Evolutionary conservation across 2,797 vertebrate genomes (phyloP), one percentile per base, ranked within the genome.

Genomic region (Astyanax mexicanus): DNA sequence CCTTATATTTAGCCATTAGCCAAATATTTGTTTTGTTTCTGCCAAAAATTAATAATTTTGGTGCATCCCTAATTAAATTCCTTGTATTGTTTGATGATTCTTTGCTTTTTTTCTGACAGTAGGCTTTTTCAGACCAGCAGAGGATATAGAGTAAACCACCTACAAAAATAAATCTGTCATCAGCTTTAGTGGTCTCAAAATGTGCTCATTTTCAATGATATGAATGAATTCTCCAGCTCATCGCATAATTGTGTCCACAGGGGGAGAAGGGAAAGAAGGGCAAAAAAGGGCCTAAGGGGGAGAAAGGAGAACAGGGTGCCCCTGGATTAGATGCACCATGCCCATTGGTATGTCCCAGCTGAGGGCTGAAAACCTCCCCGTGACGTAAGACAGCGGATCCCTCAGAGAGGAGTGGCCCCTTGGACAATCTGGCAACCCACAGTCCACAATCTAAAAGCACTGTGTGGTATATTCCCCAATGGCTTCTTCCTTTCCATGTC

Each of bases 221-320:
- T 58, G 21, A 67, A 74, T 2, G 75, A 80, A 81, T 58, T 86
- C 84, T 87, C 94, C 91, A 95, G 94, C 89, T 96, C 92, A 98
- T 90, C 93, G 91, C 95, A 94, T 92, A 89, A 38, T 99, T 99
- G 94, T 97, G 93, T 99, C 85, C 96, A 92, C 98, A 99, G 98
- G 98, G 98, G 96, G 98, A 99, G 96, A 99, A 98, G 97, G 98
- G 98, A 96, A 99, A 98, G 95, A 99, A 99, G 95, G 97, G 98
- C 95, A 99, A 98, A 99, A 99, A 98, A 92, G 98, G 98, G 94
- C 98, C 98, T 93, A 99, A 99, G 96, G 98, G 98, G 94, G 98
- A 99, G 95, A 99, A 99, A 98, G 98, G 98, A 97, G 98, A 99
- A 96, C 98, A 99, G 96, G 98, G 98, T 95, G 98, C 98, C 88